These are phyloP conservation scores for Sebastes oblongus DNA, from an alignment of 2,797 vertebrate genomes.

Conservation along the genomic window DNA sequence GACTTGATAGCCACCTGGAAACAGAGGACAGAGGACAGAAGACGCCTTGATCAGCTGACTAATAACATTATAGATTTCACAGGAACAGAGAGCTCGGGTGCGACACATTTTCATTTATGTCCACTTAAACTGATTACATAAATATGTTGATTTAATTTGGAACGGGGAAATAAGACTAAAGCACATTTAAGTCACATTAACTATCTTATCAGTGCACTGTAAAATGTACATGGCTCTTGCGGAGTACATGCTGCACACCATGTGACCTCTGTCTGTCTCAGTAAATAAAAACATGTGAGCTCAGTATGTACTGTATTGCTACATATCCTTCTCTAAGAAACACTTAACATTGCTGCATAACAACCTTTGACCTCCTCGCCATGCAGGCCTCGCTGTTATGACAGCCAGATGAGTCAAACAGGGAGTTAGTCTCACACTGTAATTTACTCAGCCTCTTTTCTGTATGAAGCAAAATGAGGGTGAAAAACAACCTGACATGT, in stretches of 20 bases:
- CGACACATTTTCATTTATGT: neutral
- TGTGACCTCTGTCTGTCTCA: slow-evolving; percentile 13
- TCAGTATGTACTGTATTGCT: neutral
- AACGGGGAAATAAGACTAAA: neutral
- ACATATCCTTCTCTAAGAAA: slow-evolving; percentile 8
- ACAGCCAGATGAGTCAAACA: slow-evolving; percentile 20
- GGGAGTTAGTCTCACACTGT: slow-evolving; percentile 9
- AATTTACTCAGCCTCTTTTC: slow-evolving; percentile 54
- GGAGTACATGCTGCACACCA: neutral
- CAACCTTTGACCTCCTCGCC: slow-evolving; percentile 33
- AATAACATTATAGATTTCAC: neutral
- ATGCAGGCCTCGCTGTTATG: neutral
- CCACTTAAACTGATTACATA: neutral
- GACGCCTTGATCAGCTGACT: slow-evolving; percentile 11
- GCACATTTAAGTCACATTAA: neutral
- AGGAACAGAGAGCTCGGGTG: neutral
- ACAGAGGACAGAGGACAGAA: slow-evolving; percentile 22
- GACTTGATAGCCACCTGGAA: slow-evolving; percentile 96
- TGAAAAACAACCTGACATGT: slow-evolving; percentile 39
- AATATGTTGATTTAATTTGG: neutral
- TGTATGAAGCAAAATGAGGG: slow-evolving; percentile 47
- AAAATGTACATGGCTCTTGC: neutral
- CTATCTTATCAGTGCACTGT: slow-evolving; percentile 54
- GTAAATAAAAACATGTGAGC: slow-evolving; percentile 4
- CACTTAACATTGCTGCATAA: neutral